Conservation (phyloP, 2,113 vertebrate species). For the Pyxicephalus adspersus region DNA sequence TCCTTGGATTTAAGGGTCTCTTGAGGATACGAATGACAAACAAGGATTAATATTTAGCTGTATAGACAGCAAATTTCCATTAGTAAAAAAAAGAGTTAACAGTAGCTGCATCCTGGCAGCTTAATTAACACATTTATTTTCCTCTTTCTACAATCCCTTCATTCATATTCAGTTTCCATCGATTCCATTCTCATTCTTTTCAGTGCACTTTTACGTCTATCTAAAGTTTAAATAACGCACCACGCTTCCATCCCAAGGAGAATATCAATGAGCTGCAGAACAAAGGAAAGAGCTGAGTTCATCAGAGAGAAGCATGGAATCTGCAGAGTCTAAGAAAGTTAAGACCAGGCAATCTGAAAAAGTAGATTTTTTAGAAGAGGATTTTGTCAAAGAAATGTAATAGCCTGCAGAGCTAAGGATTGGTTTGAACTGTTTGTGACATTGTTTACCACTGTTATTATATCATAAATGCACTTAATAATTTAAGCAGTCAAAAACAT, state of each 20-base stretch:
- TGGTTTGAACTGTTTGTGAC: background rate
- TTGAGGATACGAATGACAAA: background rate
- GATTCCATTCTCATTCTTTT: slow-evolving; percentile 48
- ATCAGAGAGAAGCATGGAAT: slow-evolving; percentile 37
- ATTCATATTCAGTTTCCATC: slow-evolving; percentile 53
- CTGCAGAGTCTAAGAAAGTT: slow-evolving; percentile 38
- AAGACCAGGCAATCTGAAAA: slow-evolving; percentile 35
- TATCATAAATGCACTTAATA: background rate
- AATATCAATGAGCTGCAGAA: slow-evolving; percentile 52
- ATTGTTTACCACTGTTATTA: background rate
- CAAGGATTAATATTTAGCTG: background rate
- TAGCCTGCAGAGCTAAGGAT: background rate
- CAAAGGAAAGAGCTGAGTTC: slow-evolving; percentile 51
- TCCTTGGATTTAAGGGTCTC: background rate
- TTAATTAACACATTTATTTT: slow-evolving; percentile 40
- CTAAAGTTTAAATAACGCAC: slow-evolving; percentile 52
- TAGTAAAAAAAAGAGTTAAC: slow-evolving; percentile 28
- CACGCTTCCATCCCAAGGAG: slow-evolving; percentile 49
- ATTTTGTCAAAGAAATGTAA: slow-evolving; percentile 32
- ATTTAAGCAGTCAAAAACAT: no score
- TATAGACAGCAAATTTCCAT: background rate
- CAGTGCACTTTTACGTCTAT: slow-evolving; percentile 38
- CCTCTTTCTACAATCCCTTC: slow-evolving; percentile 24
- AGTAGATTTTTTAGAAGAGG: background rate
- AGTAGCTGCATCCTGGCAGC: slow-evolving; percentile 9